Evolutionary conservation across 92 coral and sea anemone species (phyloP), one percentile per base, ranked within the genome.

Genomic region (Porites divaricata): DNA sequence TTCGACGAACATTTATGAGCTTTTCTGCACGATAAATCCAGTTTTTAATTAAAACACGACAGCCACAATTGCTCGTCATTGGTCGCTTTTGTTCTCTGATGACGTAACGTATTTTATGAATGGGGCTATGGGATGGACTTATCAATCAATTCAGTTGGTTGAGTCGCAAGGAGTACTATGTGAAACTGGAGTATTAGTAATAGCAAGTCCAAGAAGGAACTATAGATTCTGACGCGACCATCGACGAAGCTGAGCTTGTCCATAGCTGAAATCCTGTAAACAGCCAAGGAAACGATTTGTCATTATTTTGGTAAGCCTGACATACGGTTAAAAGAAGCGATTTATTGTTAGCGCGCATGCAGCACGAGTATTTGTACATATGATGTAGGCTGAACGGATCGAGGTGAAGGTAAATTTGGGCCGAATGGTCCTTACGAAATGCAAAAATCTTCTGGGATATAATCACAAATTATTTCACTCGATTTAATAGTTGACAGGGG

Each of bases 31-130:
- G 86, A 41, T 72, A 45, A 81, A 56, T 41, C 64, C 57, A n/a
- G 57, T 21, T 61, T 77, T 70, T 73, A 72, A 82, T 80, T 48
- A 69, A 45, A 61, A 6, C 14, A 24, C 82, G 4, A 9, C 14
- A 17, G 20, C 25, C 79, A 22, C 20, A 52, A 28, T 25, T 17
- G 45, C 57, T 35, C 7, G 15, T 61, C 79, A 82, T 82, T 82
- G 86, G 86, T 61, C 72, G 28, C 35, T 82, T 62, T 45, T 73
- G 71, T 41, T 82, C 63, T 52, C 63, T 20, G 50, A 15, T 82
- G 86, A 82, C 86, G 86, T 82, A 23, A 35, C 22, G n/a, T 72
- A 48, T 54, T 28, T 75, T 61, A 63, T 82, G 86, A 82, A 82
- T 82, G 86, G 78, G 22, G 24, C 51, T 58, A 25, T 3, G 45